Percentiles rank a stretch among this genome's conserved stretches.
phyloP scores from a whole-genome alignment of 2,113 vertebrate genomes.

The Bombycilla garrulus region DNA sequence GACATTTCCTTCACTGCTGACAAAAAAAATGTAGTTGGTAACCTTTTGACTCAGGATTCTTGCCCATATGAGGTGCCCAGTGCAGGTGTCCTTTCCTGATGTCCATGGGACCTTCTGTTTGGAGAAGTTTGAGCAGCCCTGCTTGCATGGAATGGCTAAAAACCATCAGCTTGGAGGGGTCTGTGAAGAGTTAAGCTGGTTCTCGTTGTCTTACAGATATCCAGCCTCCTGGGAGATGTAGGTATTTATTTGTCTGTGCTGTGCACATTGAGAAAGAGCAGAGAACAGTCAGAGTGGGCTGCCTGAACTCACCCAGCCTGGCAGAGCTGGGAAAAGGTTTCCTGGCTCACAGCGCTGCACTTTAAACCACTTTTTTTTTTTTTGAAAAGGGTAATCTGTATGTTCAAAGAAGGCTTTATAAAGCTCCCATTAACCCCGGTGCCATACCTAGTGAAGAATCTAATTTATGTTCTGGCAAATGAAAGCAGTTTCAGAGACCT shows the following conservation, averaged over 20 bases:
- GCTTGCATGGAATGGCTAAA: neutral
- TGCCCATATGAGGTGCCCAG: neutral
- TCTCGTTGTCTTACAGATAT: neutral
- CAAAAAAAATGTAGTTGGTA: neutral
- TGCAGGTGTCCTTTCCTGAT: neutral
- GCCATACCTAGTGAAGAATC: conserved; percentile 48
- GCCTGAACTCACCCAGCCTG: conserved; percentile 19
- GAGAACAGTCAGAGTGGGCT: neutral
- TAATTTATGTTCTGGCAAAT: conserved; percentile 66
- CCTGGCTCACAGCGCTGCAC: conserved; percentile 22
- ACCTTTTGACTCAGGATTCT: neutral
- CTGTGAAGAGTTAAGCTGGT: neutral
- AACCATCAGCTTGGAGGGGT: neutral
- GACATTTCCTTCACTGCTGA: neutral
- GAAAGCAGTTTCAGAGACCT: conserved; percentile 37
- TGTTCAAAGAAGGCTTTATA: conserved; percentile 56
- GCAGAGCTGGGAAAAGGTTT: conserved; percentile 24
- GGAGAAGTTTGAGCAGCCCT: neutral
- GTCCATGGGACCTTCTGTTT: neutral
- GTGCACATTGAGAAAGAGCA: neutral
- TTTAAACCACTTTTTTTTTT: conserved; percentile 47
- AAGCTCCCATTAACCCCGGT: conserved; percentile 38
- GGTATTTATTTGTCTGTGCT: conserved; percentile 11
- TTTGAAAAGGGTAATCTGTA: conserved; percentile 50
- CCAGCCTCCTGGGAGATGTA: neutral